Evolutionary conservation across 2,113 vertebrate genomes (phyloP).

Genomic region (Oreochromis spilurus): DNA sequence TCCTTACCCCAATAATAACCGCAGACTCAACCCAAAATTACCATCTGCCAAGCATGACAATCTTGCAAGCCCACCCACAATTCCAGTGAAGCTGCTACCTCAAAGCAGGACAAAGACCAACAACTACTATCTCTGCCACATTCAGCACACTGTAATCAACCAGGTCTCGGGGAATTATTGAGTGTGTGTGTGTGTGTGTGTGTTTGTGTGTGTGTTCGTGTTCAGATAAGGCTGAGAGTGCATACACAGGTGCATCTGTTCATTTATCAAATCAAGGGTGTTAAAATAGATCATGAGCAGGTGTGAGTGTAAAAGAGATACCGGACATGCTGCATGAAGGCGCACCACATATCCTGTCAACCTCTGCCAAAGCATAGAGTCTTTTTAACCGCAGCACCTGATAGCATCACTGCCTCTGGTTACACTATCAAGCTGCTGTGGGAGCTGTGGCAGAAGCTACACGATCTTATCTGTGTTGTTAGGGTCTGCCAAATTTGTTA

Average conservation of each 20-base stretch:
- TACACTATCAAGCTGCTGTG: background rate
- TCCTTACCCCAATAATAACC: slow-evolving; percentile 63
- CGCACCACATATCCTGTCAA: background rate
- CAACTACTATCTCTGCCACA: slow-evolving; percentile 60
- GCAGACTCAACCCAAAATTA: slow-evolving; percentile 67
- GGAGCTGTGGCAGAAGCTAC: background rate
- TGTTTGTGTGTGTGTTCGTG: background rate
- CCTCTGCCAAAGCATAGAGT: slow-evolving; percentile 27
- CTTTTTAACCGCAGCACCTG: background rate
- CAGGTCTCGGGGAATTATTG: slow-evolving; percentile 28
- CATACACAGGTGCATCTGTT: background rate
- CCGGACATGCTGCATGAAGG: background rate
- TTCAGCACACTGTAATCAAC: slow-evolving; percentile 63
- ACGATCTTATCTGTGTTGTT: slow-evolving; percentile 17
- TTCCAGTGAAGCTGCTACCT: slow-evolving; percentile 36
- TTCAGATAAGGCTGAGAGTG: background rate
- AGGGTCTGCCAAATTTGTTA: background rate
- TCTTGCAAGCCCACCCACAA: slow-evolving; percentile 68
- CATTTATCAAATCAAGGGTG: background rate
- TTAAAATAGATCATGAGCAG: slow-evolving; percentile 23
- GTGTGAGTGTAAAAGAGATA: slow-evolving; percentile 14
- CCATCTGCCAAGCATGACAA: slow-evolving; percentile 58
- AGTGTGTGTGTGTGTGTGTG: background rate
- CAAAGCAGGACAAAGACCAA: slow-evolving; percentile 52
- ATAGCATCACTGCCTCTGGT: slow-evolving; percentile 47